phyloP scores from a whole-genome alignment of 2,113 vertebrate species.

The Tragelaphus scriptus region DNA sequence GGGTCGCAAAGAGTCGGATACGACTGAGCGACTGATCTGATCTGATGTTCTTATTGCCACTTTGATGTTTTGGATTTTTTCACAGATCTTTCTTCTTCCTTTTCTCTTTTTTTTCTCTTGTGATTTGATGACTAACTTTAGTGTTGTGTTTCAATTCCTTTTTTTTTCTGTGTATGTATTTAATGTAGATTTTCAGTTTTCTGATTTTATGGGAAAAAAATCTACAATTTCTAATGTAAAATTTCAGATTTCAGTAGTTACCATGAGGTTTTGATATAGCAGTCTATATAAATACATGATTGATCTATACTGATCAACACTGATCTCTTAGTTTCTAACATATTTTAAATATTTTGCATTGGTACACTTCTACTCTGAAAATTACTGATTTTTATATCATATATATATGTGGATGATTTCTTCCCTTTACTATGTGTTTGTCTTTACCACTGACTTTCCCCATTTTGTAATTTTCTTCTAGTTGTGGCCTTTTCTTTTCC shows the following conservation, averaged over 20 bases:
- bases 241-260: not conserved
- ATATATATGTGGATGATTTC: not conserved
- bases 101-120: not conserved
- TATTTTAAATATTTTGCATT: not conserved
- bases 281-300: not conserved
- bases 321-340: not conserved
- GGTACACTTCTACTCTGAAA: not conserved
- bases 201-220: not conserved
- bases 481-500: not conserved
- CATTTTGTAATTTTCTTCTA: not conserved
- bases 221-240: not conserved
- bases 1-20: too few species aligned
- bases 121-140: not conserved
- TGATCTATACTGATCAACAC: not conserved
- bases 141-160: not conserved
- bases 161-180: not conserved
- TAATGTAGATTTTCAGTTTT: not conserved
- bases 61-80: not conserved
- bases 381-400: not conserved
- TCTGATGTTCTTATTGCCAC: not conserved
- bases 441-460: not conserved
- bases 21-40: too few species aligned
- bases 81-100: not conserved
- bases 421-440: not conserved
- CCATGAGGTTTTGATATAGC: not conserved